Evolutionary conservation across 2,888 invertebrate genomes (phyloP).

Genomic region (Diarsia dahlii): DNA sequence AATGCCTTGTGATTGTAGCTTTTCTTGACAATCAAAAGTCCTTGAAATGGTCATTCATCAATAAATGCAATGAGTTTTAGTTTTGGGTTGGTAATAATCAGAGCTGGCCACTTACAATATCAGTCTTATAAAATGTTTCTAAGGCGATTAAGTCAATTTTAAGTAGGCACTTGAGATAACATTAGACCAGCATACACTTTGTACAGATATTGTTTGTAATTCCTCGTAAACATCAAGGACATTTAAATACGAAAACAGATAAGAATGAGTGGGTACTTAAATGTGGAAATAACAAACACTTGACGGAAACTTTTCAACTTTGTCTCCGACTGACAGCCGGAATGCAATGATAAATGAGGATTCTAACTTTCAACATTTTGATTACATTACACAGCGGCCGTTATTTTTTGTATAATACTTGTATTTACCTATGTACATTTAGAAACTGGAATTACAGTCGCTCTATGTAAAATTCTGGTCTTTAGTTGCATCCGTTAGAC

Average conservation of each 20-base stretch:
- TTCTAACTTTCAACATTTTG: conserved; percentile 16
- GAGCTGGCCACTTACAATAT: too few species aligned
- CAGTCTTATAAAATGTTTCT: neutral
- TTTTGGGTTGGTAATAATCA: too few species aligned
- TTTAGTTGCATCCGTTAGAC: too few species aligned
- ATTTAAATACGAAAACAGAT: conserved; percentile 4
- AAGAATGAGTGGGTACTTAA: conserved; percentile 17
- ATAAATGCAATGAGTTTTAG: too few species aligned
- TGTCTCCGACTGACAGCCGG: conserved; percentile 8
- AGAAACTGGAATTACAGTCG: too few species aligned
- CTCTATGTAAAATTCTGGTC: too few species aligned
- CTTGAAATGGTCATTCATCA: too few species aligned
- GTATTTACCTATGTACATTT: too few species aligned
- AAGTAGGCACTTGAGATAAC: neutral
- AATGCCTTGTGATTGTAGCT: too few species aligned
- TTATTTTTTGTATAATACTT: neutral
- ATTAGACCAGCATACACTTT: neutral
- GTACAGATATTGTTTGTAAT: neutral
- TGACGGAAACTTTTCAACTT: conserved; percentile 33
- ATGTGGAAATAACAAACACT: conserved; percentile 32
- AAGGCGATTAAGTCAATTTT: neutral
- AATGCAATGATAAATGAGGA: conserved; percentile 37
- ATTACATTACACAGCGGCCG: neutral
- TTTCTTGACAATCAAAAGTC: too few species aligned
- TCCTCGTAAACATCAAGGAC: conserved; percentile 1